Conservation (phyloP, 2,888 invertebrate genomes). For the Entomobrya multifasciata region DNA sequence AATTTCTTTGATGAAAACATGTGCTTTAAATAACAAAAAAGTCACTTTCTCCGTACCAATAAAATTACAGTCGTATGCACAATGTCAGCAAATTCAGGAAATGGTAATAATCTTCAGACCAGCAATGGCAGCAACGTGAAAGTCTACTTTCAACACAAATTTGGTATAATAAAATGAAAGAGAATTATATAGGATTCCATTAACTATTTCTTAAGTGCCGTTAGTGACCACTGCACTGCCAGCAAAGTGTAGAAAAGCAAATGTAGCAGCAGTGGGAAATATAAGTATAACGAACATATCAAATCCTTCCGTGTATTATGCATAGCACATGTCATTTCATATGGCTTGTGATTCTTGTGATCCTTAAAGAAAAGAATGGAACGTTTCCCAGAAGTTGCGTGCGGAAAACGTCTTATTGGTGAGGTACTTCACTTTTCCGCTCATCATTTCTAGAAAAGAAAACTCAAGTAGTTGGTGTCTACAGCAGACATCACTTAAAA, state of each 20-base stretch:
- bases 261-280: no score
- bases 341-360: conserved; percentile 3
- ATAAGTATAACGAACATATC: no score
- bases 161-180: neutral
- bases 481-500: conserved; percentile 54
- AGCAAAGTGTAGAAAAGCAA: no score
- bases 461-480: conserved; percentile 35
- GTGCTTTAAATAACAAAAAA: neutral
- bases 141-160: neutral
- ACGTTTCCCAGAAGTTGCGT: conserved; percentile 38
- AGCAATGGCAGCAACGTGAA: neutral
- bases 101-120: neutral
- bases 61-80: neutral
- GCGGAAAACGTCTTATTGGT: conserved; percentile 22
- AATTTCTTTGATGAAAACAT: neutral
- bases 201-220: conserved; percentile 9
- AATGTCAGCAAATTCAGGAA: neutral
- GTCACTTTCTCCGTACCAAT: no score
- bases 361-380: neutral
- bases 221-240: conserved; percentile 25
- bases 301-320: neutral
- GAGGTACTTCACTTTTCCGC: neutral
- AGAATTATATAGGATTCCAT: neutral
- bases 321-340: neutral
- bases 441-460: conserved; percentile 36